Evolutionary conservation across 2,797 vertebrate species (phyloP).

Genomic region (Triplophysa yarkandensis): DNA sequence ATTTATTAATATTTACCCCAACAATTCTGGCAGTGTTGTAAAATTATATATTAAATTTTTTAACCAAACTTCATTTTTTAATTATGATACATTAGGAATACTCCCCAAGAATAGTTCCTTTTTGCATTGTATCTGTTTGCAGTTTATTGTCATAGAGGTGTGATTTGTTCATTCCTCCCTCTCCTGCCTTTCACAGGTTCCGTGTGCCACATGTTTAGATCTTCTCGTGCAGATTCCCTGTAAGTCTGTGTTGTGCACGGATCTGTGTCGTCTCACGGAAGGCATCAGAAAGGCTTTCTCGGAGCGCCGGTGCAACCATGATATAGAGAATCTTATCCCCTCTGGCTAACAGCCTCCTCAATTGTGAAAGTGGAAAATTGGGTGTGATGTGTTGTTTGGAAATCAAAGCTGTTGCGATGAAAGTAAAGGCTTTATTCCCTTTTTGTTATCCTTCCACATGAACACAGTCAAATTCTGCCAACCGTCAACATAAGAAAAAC

Average conservation of each 20-base stretch:
- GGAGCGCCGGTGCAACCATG: slow-evolving; percentile 18
- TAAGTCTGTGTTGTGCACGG: slow-evolving; percentile 7
- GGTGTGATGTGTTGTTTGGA: slow-evolving; percentile 59
- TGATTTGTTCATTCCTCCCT: slow-evolving; percentile 29
- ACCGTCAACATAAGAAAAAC: slow-evolving; percentile 47
- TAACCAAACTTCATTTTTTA: too few species aligned
- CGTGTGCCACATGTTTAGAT: slow-evolving; percentile 10
- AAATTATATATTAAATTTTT: too few species aligned
- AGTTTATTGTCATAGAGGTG: slow-evolving; percentile 13
- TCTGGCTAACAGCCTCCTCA: slow-evolving; percentile 55
- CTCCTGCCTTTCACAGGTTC: slow-evolving; percentile 31
- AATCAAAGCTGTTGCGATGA: slow-evolving; percentile 55
- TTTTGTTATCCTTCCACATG: slow-evolving; percentile 31
- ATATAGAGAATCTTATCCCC: slow-evolving; percentile 46
- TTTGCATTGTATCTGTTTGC: slow-evolving; percentile 4
- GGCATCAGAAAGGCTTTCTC: slow-evolving; percentile 18
- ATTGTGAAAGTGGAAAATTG: slow-evolving; percentile 61
- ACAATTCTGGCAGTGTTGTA: too few species aligned
- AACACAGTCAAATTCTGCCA: slow-evolving; percentile 44
- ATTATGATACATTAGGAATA: too few species aligned
- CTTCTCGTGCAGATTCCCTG: slow-evolving; percentile 18
- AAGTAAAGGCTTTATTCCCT: slow-evolving; percentile 43
- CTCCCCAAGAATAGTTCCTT: too few species aligned
- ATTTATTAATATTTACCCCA: too few species aligned
- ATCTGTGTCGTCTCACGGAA: slow-evolving; percentile 23